Base-by-base conservation (phyloP, 2,888 invertebrate genomes). In the Microctonus hyperodae region DNA sequence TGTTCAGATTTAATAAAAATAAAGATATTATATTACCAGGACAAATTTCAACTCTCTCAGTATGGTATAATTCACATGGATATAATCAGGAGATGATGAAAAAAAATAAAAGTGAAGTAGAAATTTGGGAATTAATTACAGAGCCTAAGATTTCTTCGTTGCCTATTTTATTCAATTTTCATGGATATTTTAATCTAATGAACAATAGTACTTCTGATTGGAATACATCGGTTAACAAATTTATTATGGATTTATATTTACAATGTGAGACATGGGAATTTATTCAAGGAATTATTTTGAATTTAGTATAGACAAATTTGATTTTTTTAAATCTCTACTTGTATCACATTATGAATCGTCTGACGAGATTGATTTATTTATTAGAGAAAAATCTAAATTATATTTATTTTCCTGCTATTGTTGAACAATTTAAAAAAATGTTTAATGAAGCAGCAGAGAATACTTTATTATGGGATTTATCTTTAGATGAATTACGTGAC, bases 1-100 rank as follows among this genome's bases (percentile, higher is more conserved):
- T 83, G 0, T 90, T 89, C 75, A 88, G 85, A 75, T 89, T 89
- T 68, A 86, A 88, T 66, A 89, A 88, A 79, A 88, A 87, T 70
- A 87, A 87, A 76, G 84, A 86, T 20, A 76, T 87, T 0, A 69
- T 90, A 50, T 78, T 85, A 0, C 89, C 89, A 0, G 87, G 88
- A 0, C 85, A 88, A 72, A 81, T 75, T 2, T 83, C 83, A 50
- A 72, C 84, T 33, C 73, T 89, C 51, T 79, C 75, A 13, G 83
- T 89, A 35, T 87, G 86, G 71, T 89, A 88, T 73, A 74, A 85
- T 55, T 83, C 86, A 1, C 3, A 3, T 5, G 7, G 28, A 5
- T 3, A 28, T 28, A 28, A 28, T 5, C 28, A 28, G 7, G 28
- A 5, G 28, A 28, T 28, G 28, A 28, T 28, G 28, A 5, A 5